phyloP scores from a whole-genome alignment of 2,888 invertebrate genomes.

The Ophraella communa region DNA sequence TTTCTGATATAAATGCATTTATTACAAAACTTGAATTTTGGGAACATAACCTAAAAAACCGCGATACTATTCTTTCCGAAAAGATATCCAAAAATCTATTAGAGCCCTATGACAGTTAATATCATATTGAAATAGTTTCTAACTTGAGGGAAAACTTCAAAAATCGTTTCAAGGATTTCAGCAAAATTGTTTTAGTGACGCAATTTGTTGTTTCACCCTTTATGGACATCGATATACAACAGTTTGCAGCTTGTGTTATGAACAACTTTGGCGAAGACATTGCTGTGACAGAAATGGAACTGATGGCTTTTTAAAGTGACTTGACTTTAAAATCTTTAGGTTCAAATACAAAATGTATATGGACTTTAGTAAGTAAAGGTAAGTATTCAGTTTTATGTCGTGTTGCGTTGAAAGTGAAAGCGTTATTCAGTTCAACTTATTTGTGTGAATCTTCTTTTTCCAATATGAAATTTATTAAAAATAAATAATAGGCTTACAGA shows the following conservation, averaged over 20 bases:
- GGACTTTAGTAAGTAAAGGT: background rate
- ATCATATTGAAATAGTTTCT: no score
- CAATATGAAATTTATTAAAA: constrained; percentile 3
- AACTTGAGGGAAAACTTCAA: background rate
- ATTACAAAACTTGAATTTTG: background rate
- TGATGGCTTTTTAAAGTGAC: background rate
- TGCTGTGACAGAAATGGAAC: background rate
- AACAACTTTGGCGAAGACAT: background rate
- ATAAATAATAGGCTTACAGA: constrained; percentile 10
- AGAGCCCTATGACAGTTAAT: background rate
- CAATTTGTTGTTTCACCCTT: no score
- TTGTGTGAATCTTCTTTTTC: constrained; percentile 8
- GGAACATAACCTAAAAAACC: background rate
- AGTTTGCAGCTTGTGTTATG: background rate
- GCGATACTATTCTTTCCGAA: constrained; percentile 2
- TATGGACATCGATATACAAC: no score
- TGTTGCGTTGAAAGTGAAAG: constrained; percentile 4
- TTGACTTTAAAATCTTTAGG: constrained; percentile 1
- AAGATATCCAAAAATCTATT: background rate
- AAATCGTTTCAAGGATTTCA: background rate
- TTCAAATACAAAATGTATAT: background rate
- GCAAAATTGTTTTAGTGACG: no score
- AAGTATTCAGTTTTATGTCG: background rate
- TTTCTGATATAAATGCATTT: constrained; percentile 4
- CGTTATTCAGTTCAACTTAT: constrained; percentile 9